phyloP scores from a whole-genome alignment of 1,140 invertebrate species.

The Drosophila santomea region DNA sequence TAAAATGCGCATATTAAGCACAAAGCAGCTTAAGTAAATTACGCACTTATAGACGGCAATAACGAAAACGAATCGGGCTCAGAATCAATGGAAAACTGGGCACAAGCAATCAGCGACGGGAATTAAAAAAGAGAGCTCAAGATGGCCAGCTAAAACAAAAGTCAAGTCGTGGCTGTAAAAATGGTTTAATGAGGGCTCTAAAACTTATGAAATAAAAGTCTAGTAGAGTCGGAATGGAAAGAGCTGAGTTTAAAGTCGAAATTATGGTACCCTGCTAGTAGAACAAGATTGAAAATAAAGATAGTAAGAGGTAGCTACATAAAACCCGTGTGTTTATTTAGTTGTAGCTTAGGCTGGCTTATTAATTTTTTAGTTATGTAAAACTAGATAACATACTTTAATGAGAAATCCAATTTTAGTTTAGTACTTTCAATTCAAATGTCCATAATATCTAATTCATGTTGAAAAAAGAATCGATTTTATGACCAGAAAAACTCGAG shows the following conservation, averaged over 20 bases:
- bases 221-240: constrained; percentile 10
- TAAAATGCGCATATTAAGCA: constrained; percentile 83
- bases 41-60: constrained; percentile 72
- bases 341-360: not conserved
- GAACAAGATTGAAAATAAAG: constrained; percentile 29
- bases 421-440: constrained; percentile 2
- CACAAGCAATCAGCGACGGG: constrained; percentile 9
- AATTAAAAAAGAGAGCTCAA: constrained; percentile 30
- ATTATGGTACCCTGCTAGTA: constrained; percentile 2
- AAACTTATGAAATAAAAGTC: constrained; percentile 57
- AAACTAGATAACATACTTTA: constrained; percentile 4
- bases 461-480: not conserved
- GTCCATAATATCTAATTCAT: not conserved
- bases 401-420: constrained; percentile 1
- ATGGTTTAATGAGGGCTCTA: constrained; percentile 74
- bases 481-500: constrained; percentile 12
- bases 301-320: constrained; percentile 10
- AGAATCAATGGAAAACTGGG: constrained; percentile 24
- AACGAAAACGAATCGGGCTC: constrained; percentile 35
- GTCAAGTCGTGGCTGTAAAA: constrained; percentile 56
- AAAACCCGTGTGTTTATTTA: not conserved
- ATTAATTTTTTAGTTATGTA: constrained; percentile 2
- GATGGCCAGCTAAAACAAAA: constrained; percentile 66
- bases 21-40: constrained; percentile 83
- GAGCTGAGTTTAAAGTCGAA: not conserved